Evolutionary conservation across 1,140 invertebrate genomes (phyloP).

Genomic region (Heliothis subflexa): DNA sequence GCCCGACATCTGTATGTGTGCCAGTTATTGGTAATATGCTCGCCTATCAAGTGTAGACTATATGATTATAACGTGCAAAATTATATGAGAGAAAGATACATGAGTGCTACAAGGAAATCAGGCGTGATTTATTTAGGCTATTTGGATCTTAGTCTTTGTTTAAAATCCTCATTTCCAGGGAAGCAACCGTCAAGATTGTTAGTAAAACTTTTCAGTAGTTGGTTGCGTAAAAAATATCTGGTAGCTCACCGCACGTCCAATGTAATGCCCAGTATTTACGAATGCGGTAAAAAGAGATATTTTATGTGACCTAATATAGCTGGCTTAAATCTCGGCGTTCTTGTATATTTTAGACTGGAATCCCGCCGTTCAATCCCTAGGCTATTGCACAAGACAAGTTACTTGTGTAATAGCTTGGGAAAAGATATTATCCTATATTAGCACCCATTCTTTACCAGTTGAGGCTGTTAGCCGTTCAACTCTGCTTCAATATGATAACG

Average conservation of each 20-base stretch:
- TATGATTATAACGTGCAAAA: too few species aligned
- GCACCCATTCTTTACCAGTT: conserved; percentile 24
- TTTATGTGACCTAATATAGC: conserved; percentile 32
- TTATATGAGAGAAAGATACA: too few species aligned
- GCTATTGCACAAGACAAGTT: conserved; percentile 25
- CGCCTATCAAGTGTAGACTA: too few species aligned
- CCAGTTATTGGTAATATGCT: too few species aligned
- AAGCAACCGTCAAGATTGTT: background rate
- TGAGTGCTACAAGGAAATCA: too few species aligned
- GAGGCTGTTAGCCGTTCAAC: background rate
- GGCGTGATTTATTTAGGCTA: too few species aligned
- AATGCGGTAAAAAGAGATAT: conserved; percentile 40
- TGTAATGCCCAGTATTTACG: conserved; percentile 14
- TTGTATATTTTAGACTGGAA: conserved; percentile 39
- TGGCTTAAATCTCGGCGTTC: conserved; percentile 25
- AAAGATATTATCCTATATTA: conserved; percentile 42
- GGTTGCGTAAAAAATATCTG: background rate
- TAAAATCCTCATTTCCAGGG: background rate
- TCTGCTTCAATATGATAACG: background rate
- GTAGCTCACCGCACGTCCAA: background rate
- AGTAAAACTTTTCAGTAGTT: background rate
- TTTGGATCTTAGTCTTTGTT: too few species aligned
- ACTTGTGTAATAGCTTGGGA: conserved; percentile 38
- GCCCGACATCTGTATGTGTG: too few species aligned
- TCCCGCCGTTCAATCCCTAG: conserved; percentile 33